These are phyloP conservation scores for Diachrysia chrysitis DNA, from an alignment of 2,888 invertebrate species.

Conservation along the genomic window DNA sequence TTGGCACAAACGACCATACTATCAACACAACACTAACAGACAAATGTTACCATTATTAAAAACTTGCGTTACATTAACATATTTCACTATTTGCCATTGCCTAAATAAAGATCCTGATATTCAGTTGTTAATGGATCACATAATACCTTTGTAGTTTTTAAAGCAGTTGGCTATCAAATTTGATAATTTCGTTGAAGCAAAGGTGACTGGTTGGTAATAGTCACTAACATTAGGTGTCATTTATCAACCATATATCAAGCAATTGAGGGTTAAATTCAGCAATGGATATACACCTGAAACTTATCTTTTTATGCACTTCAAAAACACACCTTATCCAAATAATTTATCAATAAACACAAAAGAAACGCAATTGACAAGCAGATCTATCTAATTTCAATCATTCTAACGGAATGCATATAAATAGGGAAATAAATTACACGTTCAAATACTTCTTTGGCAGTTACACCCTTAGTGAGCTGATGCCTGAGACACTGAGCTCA, in stretches of 20 bases:
- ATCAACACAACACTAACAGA: background rate
- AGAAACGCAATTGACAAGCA: conserved; percentile 28
- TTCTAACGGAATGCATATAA: conserved; percentile 47
- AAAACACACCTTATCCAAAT: conserved; percentile 9
- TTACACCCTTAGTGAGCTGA: conserved; percentile 17
- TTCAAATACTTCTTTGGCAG: conserved; percentile 37
- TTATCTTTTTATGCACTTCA: background rate
- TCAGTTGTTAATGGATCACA: too few relatives aligned
- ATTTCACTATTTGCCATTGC: too few relatives aligned
- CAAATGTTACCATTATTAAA: background rate
- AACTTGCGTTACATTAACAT: too few relatives aligned
- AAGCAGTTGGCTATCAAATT: too few relatives aligned
- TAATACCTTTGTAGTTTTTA: too few relatives aligned
- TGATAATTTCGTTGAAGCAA: too few relatives aligned
- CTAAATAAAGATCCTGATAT: too few relatives aligned
- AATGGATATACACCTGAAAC: background rate
- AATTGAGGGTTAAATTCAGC: too few relatives aligned
- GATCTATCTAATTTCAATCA: too few relatives aligned
- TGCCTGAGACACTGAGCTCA: conserved; percentile 16
- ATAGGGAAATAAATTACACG: conserved; percentile 44
- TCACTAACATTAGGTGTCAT: too few relatives aligned
- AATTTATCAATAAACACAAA: conserved; percentile 25
- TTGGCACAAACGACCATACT: background rate
- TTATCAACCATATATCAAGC: too few relatives aligned
- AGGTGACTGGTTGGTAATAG: too few relatives aligned